phyloP scores from a whole-genome alignment of 1,140 invertebrate species.

The Rhizoglyphus robini region DNA sequence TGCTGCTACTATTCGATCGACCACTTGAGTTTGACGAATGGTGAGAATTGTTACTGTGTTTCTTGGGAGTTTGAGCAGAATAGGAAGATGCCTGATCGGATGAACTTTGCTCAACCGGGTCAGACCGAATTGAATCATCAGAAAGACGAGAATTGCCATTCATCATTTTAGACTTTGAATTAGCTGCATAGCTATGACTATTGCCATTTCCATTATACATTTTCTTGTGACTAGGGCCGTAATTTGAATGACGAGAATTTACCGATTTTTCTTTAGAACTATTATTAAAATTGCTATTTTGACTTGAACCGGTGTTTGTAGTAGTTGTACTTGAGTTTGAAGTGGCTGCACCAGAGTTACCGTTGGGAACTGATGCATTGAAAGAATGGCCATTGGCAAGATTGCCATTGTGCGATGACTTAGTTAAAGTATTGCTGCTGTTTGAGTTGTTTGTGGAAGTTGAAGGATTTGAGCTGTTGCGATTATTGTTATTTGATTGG shows the following conservation, averaged over 20 bases:
- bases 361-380: not conserved
- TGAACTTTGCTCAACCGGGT: not conserved
- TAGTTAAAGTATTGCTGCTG: no score
- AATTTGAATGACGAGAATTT: not conserved
- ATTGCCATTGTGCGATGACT: not conserved
- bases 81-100: no score
- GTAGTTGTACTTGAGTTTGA: no score
- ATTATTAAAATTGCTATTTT: not conserved
- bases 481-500: no score
- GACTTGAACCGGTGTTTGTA: not conserved
- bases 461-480: no score
- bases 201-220: slow-evolving; percentile 5
- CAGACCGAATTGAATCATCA: not conserved
- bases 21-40: not conserved
- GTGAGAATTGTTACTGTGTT: not conserved
- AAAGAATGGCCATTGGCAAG: not conserved
- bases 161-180: not conserved
- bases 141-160: not conserved
- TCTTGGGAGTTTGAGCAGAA: no score
- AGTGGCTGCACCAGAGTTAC: not conserved
- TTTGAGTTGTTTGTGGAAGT: not conserved
- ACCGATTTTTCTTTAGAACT: not conserved
- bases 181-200: not conserved
- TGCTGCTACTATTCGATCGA: not conserved
- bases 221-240: not conserved